phyloP scores from a whole-genome alignment of 1,140 invertebrate genomes.

The Caenorhabditis tropicalis region DNA sequence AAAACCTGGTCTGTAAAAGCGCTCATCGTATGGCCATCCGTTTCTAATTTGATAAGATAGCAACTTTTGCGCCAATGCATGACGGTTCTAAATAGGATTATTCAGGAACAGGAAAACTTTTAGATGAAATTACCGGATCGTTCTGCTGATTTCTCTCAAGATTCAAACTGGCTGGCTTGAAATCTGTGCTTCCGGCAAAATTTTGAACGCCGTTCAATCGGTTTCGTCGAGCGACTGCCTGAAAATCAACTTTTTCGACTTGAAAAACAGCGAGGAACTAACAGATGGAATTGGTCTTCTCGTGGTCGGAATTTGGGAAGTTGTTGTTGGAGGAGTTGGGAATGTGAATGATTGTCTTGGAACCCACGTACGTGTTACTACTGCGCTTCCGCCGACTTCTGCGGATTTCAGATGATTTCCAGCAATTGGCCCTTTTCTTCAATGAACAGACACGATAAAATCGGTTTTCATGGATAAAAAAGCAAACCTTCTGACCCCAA shows the following conservation, averaged over 20 bases:
- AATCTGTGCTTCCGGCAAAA: not conserved
- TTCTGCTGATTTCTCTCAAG: slow-evolving; percentile 21
- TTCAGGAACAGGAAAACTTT: not conserved
- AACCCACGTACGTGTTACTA: not conserved
- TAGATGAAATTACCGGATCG: not conserved
- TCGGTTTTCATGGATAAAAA: not conserved
- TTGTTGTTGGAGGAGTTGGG: slow-evolving; percentile 22
- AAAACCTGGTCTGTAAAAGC: slow-evolving; percentile 56
- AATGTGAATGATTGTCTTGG: slow-evolving; percentile 11
- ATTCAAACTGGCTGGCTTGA: not conserved
- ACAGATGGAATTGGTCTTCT: not conserved
- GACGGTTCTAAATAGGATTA: not conserved
- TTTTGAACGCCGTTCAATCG: slow-evolving; percentile 7
- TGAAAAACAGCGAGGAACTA: not conserved
- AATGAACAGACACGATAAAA: not conserved
- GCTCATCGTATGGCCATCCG: slow-evolving; percentile 59
- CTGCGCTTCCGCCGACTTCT: not conserved
- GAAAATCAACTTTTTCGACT: not conserved
- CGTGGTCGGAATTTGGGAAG: not conserved
- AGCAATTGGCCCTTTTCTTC: not conserved
- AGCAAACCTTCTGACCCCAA: not conserved
- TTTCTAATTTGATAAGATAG: slow-evolving; percentile 56
- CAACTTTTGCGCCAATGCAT: slow-evolving; percentile 50
- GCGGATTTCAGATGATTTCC: not conserved
- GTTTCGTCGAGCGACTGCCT: not conserved